Percentiles rank a stretch among this genome's conserved stretches.
phyloP scores from a whole-genome alignment of 2,113 vertebrate species.

The Oophaga pumilio region DNA sequence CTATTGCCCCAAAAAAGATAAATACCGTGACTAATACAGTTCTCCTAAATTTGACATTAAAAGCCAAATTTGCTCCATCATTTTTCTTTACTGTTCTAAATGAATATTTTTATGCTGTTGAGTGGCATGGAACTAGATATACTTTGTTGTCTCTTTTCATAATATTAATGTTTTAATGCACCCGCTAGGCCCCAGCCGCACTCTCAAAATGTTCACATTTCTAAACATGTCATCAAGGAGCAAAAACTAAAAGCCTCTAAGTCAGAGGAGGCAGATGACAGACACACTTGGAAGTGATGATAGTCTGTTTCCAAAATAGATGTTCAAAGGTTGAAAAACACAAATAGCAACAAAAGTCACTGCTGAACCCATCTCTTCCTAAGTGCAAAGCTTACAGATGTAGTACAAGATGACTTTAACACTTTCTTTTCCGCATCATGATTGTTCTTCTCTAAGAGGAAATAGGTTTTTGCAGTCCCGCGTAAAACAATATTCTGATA shows the following conservation, averaged over 20 bases:
- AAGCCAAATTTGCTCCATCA: not conserved
- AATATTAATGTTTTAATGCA: constrained; percentile 28
- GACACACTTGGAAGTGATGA: constrained; percentile 29
- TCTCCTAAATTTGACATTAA: not conserved
- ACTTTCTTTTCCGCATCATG: not conserved
- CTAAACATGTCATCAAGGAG: constrained; percentile 45
- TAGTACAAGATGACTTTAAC: not conserved
- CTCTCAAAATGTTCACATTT: not conserved
- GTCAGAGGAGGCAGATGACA: constrained; percentile 38
- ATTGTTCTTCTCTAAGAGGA: not conserved
- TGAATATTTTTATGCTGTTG: not conserved
- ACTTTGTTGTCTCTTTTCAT: constrained; percentile 16
- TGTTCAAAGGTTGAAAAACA: constrained; percentile 22
- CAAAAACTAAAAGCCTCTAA: constrained; percentile 47
- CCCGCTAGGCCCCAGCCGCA: constrained; percentile 9
- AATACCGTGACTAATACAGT: not conserved
- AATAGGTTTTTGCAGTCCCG: no score
- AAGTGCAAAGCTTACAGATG: not conserved
- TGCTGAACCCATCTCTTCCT: not conserved
- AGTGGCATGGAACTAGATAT: constrained; percentile 16
- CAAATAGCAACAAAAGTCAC: constrained; percentile 19
- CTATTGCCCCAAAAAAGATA: not conserved
- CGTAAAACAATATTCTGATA: no score
- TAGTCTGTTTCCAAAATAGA: constrained; percentile 32
- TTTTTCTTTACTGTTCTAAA: not conserved